Percentiles rank a stretch among this genome's conserved stretches.
Evolutionary conservation across 2,888 invertebrate species (phyloP).

Genomic region (Acanthosepion lycidas): DNA sequence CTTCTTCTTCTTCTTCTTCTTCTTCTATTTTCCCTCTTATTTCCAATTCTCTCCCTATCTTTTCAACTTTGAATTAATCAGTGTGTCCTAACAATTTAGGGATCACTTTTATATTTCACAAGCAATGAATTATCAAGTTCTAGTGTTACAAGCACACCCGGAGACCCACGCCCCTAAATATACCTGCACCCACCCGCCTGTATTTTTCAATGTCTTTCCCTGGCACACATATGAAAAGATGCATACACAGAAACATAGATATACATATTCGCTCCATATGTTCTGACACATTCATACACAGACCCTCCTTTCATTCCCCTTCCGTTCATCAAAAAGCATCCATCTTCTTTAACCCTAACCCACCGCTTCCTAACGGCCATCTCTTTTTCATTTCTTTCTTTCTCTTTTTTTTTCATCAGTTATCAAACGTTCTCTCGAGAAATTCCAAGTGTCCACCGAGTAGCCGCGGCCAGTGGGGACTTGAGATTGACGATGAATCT

Average conservation of each 20-base stretch:
- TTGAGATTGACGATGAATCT: background rate
- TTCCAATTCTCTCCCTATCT: background rate
- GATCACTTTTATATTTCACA: background rate
- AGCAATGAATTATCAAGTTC: background rate
- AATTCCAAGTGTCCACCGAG: background rate
- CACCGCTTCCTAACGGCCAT: background rate
- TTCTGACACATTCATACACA: background rate
- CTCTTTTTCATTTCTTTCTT: background rate
- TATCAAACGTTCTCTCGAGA: background rate
- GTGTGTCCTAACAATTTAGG: background rate
- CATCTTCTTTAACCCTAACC: background rate
- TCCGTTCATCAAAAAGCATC: background rate
- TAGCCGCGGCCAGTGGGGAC: background rate
- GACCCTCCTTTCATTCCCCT: background rate
- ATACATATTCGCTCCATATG: background rate
- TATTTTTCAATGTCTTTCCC: too few relatives aligned
- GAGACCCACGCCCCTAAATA: too few relatives aligned
- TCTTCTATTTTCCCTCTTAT: background rate
- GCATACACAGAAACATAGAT: background rate
- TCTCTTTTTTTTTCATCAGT: background rate
- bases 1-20: background rate
- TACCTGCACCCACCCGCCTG: too few relatives aligned
- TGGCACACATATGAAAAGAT: background rate
- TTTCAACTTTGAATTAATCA: background rate
- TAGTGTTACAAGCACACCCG: background rate